These are phyloP conservation scores for Coptotermes formosanus DNA, from an alignment of 1,140 invertebrate species.

Conservation along the genomic window DNA sequence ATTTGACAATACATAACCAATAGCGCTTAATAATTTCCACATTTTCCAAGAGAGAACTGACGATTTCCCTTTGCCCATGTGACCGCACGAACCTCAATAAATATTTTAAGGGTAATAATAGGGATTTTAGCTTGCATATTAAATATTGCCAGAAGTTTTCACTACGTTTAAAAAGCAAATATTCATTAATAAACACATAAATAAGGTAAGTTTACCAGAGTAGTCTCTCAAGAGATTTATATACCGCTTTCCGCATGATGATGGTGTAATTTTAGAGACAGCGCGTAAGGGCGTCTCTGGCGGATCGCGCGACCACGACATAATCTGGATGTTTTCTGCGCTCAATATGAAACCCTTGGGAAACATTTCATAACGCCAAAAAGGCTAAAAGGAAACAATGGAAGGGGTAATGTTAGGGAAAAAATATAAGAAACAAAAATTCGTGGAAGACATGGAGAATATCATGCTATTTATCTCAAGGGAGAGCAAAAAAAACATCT, in stretches of 20 bases:
- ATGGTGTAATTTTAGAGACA: neutral
- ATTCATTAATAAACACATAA: too few species aligned
- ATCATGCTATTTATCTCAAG: slow-evolving; percentile 2
- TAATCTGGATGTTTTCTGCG: neutral
- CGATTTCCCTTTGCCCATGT: too few species aligned
- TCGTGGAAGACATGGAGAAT: neutral
- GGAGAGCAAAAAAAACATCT: neutral
- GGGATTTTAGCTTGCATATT: too few species aligned
- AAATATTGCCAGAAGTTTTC: too few species aligned
- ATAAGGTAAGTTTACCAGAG: too few species aligned
- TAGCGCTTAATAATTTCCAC: too few species aligned
- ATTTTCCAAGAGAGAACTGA: too few species aligned
- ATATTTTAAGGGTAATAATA: too few species aligned
- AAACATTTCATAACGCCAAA: slow-evolving; percentile 7
- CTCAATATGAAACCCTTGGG: slow-evolving; percentile 1
- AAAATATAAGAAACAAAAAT: slow-evolving; percentile 4
- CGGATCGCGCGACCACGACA: neutral
- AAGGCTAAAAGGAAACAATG: neutral
- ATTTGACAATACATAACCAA: too few species aligned
- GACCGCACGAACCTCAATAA: too few species aligned
- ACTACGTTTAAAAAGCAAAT: too few species aligned
- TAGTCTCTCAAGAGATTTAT: neutral
- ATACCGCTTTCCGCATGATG: neutral
- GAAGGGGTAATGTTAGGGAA: slow-evolving; percentile 5
- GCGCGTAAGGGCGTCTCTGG: neutral